Evolutionary conservation across 2,888 invertebrate genomes (phyloP), one percentile per base, ranked within the genome.

Genomic region (Agonum fuliginosum): DNA sequence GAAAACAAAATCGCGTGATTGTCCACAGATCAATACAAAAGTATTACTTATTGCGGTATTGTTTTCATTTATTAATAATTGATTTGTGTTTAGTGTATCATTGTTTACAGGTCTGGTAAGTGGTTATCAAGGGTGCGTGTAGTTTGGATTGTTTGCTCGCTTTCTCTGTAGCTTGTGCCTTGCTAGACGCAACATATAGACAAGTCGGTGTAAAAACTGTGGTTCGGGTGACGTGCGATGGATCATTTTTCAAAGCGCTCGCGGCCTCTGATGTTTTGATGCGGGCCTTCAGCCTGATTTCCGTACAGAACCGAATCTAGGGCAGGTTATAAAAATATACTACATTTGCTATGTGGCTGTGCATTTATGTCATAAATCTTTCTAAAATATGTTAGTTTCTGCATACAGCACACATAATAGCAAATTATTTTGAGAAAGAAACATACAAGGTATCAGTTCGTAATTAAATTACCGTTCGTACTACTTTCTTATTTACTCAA

Each of bases 231-330:
- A 86, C 86, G 84, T 85, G 85, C 85, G 84, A 85, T 84, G 85
- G 86, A 86, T 86, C 86, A 86, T 86, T 86, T 86, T 86, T 86
- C 86, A 86, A 86, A 86, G 84, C 84, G 86, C 84, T 85, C 83
- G 84, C 84, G 84, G 85, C 75, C 84, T 84, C 82, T 84, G 82
- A 84, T 85, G 86, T 86, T 86, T 85, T 84, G 86, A 85, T 85
- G 85, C 85, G 85, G 85, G 84, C 84, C 86, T 83, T 86, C 87
- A 80, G 73, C 22, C 67, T 67, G 75, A 75, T 75, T 75, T 75
- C 67, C 37, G 37, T 22, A 67, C 75, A 75, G 75, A 30, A 34
- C 67, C 67, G 75, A n/a, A 75, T 37, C 22, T 27, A 75, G 75
- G 58, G 24, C 54, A 24, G 24, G n/a, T n/a, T n/a, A n/a, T n/a